phyloP scores from a whole-genome alignment of 2,113 vertebrate species.

The Condylura cristata region DNA sequence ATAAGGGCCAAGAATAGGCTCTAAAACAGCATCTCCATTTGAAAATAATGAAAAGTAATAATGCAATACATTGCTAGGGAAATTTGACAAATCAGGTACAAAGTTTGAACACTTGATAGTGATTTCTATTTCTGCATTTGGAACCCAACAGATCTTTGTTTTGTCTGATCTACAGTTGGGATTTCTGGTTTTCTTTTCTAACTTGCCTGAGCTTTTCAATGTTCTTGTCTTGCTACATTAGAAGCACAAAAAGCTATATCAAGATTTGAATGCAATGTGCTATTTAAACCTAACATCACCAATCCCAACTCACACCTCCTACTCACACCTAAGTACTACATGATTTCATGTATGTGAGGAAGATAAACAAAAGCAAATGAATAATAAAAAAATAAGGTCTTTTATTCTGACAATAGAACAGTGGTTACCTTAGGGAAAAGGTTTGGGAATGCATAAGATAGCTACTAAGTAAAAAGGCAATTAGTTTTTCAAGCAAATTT shows the following conservation, averaged over 20 bases:
- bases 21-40: background rate
- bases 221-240: slow-evolving; percentile 20
- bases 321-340: too few relatives aligned
- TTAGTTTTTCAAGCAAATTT: background rate
- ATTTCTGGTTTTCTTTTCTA: background rate
- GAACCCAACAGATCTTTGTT: background rate
- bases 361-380: too few relatives aligned
- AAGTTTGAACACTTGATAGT: background rate
- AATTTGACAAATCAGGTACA: too few relatives aligned
- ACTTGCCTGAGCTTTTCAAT: background rate
- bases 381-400: too few relatives aligned
- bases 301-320: background rate
- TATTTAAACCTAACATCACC: background rate
- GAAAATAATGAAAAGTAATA: background rate
- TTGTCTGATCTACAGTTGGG: background rate
- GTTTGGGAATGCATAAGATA: too few relatives aligned
- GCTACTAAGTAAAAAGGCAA: background rate
- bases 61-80: background rate
- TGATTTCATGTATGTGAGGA: too few relatives aligned
- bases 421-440: too few relatives aligned
- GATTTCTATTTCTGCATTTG: background rate
- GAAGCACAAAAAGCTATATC: background rate
- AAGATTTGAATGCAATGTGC: background rate
- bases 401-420: too few relatives aligned
- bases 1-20: background rate